Evolutionary conservation across 2,797 vertebrate species (phyloP), one percentile per base, ranked within the genome.

Genomic region (Todus mexicanus): DNA sequence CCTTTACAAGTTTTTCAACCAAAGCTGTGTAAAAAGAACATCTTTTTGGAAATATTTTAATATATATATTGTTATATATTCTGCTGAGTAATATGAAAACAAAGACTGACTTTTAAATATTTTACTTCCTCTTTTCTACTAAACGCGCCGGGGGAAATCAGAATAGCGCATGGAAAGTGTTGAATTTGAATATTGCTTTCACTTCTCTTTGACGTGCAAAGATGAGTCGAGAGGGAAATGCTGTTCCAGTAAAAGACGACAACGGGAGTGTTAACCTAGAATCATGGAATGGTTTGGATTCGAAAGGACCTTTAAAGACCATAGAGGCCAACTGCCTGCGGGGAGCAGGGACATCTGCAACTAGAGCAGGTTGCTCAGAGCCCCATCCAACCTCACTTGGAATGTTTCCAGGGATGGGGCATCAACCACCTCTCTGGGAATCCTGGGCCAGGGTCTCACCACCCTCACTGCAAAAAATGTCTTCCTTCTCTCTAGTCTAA

Each of bases 111-210:
- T 84, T 33, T 66, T 51, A 43, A 81, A 47, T 84, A 63, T 70
- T 78, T 82, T 38, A 48, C 75, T 95, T 95, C 89, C 68, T 12
- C 48, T 94, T 95, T 89, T 47, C 84, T 94, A 22, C 4, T 29
- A 9, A 89, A 53, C 33, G 11, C 20, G 25, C 47, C 33, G n/a
- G 33, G 60, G 65, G 40, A 50, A 82, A 64, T 84, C 23, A 48
- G 73, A 84, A 26, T 8, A 69, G 77, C 1, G 9, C 38, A 23
- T 91, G 70, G 89, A 79, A 89, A 95, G 84, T 82, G 70, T 40
- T 2, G 0, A 10, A 38, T 79, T 74, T 72, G 69, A 89, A 57
- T 89, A 59, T 19, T 38, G 16, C 84, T 96, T 93, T 95, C 89
- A 83, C 81, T 94, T 95, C 76, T 78, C 69, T 33, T 47, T 48